phyloP scores from a whole-genome alignment of 1,140 invertebrate genomes.

The Drosophila novamexicana region DNA sequence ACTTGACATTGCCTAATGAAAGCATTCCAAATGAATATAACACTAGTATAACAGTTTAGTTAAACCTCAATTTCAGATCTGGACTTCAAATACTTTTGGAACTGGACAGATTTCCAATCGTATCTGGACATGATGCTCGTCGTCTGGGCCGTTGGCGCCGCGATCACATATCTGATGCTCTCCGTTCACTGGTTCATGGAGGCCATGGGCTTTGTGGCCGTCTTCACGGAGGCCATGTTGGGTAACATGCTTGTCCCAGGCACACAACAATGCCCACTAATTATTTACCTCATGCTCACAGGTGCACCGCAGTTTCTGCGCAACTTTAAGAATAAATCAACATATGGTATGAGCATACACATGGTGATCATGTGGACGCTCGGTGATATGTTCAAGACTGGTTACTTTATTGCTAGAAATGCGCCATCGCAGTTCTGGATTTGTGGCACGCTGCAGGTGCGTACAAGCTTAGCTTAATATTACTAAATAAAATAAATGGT shows the following conservation, averaged over 20 bases:
- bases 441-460: conserved; percentile 96
- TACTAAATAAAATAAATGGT: too few relatives aligned
- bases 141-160: conserved; percentile 92
- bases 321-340: conserved; percentile 93
- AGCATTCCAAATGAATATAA: too few relatives aligned
- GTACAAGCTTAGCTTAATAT: conserved; percentile 48
- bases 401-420: conserved; percentile 95
- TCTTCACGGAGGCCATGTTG: conserved; percentile 98
- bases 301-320: conserved; percentile 94
- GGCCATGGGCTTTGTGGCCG: conserved; percentile 95
- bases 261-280: too few relatives aligned
- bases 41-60: conserved; percentile 11
- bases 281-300: conserved; percentile 12
- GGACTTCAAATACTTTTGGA: conserved; percentile 97
- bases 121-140: conserved; percentile 96
- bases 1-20: too few relatives aligned
- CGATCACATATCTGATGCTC: conserved; percentile 95
- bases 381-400: conserved; percentile 98
- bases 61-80: conserved; percentile 89
- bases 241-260: conserved; percentile 84
- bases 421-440: conserved; percentile 98
- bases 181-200: conserved; percentile 93
- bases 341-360: conserved; percentile 89
- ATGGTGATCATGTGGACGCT: conserved; percentile 99
- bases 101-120: conserved; percentile 99